These are phyloP conservation scores for Naja naja DNA, from an alignment of 2,113 vertebrate genomes.

Conservation along the genomic window DNA sequence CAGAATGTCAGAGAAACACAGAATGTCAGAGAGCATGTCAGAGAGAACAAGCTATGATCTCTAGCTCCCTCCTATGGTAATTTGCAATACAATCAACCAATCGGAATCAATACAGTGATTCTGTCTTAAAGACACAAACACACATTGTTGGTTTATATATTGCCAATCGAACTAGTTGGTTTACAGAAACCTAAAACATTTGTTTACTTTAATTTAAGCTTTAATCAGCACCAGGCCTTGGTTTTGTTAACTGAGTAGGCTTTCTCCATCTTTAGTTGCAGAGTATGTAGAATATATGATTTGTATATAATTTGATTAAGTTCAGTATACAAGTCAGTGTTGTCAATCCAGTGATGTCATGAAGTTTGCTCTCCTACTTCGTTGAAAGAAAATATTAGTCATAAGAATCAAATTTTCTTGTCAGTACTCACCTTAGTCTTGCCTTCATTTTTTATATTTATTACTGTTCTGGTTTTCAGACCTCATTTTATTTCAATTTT, in stretches of 20 bases:
- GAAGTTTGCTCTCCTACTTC: neutral
- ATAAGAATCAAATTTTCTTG: neutral
- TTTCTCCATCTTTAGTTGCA: neutral
- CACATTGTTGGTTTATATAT: no score
- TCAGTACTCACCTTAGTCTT: neutral
- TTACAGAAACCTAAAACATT: no score
- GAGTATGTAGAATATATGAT: neutral
- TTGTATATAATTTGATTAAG: neutral
- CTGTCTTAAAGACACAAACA: no score
- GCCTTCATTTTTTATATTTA: neutral
- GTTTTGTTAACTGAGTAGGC: neutral
- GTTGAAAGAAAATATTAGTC: neutral
- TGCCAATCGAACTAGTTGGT: no score
- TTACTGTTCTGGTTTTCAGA: neutral
- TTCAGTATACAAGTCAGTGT: neutral
- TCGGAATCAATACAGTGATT: no score
- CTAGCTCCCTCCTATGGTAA: no score
- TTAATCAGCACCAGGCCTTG: neutral
- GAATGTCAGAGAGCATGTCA: no score
- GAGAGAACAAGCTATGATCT: no score
- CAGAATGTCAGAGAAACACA: no score
- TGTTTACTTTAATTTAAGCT: neutral
- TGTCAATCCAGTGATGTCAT: neutral
- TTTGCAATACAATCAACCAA: no score
- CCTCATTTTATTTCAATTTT: neutral